A percentile compares a stretch with the other conserved stretches of the same genome.
Evolutionary conservation across 2,888 invertebrate species (phyloP).

Genomic region (Arge pagana): DNA sequence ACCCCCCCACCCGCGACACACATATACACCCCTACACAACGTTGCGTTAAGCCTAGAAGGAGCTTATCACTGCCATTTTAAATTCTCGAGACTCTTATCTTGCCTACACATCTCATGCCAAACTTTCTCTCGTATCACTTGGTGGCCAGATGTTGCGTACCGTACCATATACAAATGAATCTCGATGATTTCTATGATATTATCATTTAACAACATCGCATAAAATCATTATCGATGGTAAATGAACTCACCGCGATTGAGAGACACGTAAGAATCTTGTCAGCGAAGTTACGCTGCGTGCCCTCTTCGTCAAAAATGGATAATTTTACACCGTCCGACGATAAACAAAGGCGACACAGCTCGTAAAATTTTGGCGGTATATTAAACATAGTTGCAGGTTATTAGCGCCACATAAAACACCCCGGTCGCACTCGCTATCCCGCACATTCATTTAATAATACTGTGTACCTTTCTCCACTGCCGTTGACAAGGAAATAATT

Average conservation of each 20-base stretch:
- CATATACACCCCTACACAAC: constrained; percentile 22
- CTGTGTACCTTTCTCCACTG: constrained; percentile 49
- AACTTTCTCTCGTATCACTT: constrained; percentile 51
- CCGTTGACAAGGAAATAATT: constrained; percentile 32
- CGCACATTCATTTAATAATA: constrained; percentile 21
- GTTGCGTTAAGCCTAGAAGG: constrained; percentile 24
- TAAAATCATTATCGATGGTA: too few relatives aligned
- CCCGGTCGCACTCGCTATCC: constrained; percentile 29
- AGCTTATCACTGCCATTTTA: constrained; percentile 57
- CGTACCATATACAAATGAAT: constrained; percentile 32
- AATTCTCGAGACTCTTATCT: constrained; percentile 53
- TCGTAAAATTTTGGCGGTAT: constrained; percentile 92
- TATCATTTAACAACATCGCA: background rate
- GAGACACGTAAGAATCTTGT: constrained; percentile 62
- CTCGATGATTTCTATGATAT: constrained; percentile 8
- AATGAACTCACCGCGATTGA: constrained; percentile 49
- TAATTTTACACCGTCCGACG: constrained; percentile 74
- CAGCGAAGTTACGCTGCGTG: constrained; percentile 70
- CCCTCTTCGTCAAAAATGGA: constrained; percentile 79
- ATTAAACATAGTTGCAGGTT: constrained; percentile 77
- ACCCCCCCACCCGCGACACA: constrained; percentile 38
- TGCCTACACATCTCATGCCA: constrained; percentile 57
- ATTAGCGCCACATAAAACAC: constrained; percentile 45
- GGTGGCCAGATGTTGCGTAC: constrained; percentile 42
- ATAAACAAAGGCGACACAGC: constrained; percentile 93